These are phyloP conservation scores for Myotis lucifugus DNA, from an alignment of 2,113 vertebrate genomes.

Conservation along the genomic window DNA sequence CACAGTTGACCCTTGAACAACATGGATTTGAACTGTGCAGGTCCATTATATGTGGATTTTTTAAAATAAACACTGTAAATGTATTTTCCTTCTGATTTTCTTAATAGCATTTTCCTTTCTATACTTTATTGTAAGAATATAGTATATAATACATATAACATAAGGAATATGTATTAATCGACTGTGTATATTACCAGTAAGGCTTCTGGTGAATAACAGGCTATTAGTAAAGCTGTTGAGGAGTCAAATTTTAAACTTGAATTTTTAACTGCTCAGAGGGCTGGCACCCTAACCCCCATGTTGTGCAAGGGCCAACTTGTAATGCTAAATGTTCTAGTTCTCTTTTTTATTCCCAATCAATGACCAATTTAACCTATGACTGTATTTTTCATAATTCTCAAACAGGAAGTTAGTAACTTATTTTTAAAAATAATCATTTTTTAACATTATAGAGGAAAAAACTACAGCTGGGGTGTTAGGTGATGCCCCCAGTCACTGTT, in stretches of 20 bases:
- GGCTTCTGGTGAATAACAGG: background rate
- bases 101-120: background rate
- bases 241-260: background rate
- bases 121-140: background rate
- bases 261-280: background rate
- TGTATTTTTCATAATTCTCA: background rate
- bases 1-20: background rate
- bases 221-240: background rate
- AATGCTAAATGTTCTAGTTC: background rate
- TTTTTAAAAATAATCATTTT: background rate
- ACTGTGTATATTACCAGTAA: background rate
- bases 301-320: background rate
- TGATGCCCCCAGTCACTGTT: background rate
- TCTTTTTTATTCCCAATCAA: constrained; percentile 22
- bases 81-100: background rate
- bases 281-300: background rate
- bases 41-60: background rate
- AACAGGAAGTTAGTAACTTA: background rate
- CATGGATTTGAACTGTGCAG: background rate
- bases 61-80: background rate
- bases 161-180: background rate
- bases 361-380: background rate
- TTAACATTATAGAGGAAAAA: background rate
- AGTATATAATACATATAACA: background rate
- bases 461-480: background rate